These are phyloP conservation scores for Sebastes hubbsi DNA, from an alignment of 2,797 vertebrate genomes.

Conservation along the genomic window DNA sequence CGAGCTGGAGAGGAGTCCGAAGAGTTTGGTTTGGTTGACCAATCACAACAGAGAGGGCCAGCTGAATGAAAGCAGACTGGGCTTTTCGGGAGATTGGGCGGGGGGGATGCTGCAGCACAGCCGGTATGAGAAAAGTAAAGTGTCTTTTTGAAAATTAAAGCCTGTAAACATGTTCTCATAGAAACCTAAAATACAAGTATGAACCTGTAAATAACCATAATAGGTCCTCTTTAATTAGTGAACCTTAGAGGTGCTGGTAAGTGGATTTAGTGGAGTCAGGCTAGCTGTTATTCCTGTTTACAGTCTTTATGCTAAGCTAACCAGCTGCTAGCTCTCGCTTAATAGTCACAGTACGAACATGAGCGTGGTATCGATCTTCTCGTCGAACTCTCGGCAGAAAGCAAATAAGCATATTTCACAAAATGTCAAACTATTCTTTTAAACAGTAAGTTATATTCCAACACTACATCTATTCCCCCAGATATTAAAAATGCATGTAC, in stretches of 20 bases:
- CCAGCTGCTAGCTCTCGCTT: neutral
- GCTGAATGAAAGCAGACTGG: no score
- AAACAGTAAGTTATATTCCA: neutral
- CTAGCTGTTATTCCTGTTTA: neutral
- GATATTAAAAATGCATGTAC: neutral
- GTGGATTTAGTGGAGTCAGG: neutral
- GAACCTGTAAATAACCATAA: no score
- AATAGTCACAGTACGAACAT: neutral
- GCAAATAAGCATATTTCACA: neutral
- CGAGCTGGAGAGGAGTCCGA: rapidly evolving
- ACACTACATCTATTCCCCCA: neutral
- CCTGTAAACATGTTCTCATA: no score
- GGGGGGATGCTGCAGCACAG: rapidly evolving
- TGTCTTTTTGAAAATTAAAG: no score
- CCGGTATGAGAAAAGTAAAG: no score
- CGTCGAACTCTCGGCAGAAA: neutral
- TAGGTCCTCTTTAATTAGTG: neutral
- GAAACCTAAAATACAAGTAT: no score
- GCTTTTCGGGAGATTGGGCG: no score
- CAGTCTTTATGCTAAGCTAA: neutral
- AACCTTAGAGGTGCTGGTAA: neutral
- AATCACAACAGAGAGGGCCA: no score
- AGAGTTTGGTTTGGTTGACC: no score
- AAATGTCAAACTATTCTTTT: neutral
- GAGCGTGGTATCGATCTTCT: neutral